phyloP scores from a whole-genome alignment of 2,888 invertebrate genomes.

The Cheilosia soror region DNA sequence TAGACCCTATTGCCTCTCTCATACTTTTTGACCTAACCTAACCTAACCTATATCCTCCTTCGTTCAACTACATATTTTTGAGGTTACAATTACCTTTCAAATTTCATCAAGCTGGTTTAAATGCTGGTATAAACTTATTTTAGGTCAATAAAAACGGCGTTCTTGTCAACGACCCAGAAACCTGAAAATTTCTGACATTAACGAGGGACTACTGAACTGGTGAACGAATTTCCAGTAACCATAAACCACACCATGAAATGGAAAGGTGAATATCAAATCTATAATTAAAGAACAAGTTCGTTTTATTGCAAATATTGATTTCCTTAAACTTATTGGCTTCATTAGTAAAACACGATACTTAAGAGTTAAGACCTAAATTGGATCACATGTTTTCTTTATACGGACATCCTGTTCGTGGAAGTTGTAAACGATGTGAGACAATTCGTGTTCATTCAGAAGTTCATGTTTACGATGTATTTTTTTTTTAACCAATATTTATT shows the following conservation, averaged over 20 bases:
- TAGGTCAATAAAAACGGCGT: no score
- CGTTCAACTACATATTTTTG: no score
- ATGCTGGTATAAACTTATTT: no score
- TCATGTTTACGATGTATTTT: neutral
- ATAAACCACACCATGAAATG: neutral
- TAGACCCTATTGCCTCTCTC: no score
- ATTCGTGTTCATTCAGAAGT: neutral
- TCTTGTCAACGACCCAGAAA: slow-evolving; percentile 1
- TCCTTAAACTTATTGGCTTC: slow-evolving; percentile 3
- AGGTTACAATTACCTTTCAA: no score
- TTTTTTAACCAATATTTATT: neutral
- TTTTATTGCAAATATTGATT: neutral
- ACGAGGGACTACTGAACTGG: neutral
- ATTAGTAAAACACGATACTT: neutral
- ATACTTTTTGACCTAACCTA: no score
- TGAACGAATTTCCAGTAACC: neutral
- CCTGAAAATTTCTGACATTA: slow-evolving; percentile 1
- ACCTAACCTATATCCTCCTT: neutral
- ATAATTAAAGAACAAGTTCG: neutral
- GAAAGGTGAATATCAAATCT: neutral
- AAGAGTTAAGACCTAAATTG: neutral
- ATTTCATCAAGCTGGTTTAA: no score
- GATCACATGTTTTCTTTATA: slow-evolving; percentile 10
- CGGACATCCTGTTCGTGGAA: neutral
- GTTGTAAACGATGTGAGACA: slow-evolving; percentile 7